Evolutionary conservation across 2,113 vertebrate genomes (phyloP).

Genomic region (Pseudois nayaur): DNA sequence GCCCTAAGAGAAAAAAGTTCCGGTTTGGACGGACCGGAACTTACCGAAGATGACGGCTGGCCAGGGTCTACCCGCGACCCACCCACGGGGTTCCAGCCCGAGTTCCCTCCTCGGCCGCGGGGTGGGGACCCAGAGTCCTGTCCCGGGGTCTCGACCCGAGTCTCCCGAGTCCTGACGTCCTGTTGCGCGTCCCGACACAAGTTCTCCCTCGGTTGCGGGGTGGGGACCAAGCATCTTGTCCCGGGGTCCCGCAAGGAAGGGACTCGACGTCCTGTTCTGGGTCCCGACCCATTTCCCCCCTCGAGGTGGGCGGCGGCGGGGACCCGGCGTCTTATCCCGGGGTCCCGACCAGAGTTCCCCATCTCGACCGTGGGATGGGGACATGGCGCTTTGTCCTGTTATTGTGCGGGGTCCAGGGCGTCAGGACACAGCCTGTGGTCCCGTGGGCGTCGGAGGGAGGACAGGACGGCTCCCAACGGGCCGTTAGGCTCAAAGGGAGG

Average conservation of each 20-base stretch:
- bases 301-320: background rate
- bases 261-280: background rate
- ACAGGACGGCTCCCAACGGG: background rate
- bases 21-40: background rate
- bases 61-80: background rate
- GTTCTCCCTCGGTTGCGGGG: background rate
- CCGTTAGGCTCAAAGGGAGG: background rate
- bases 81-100: background rate
- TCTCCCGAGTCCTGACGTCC: background rate
- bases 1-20: background rate
- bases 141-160: background rate
- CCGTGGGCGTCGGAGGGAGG: background rate
- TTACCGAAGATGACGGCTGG: background rate
- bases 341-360: background rate
- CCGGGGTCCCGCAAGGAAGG: background rate
- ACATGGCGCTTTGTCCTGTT: background rate
- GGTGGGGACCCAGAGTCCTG: background rate
- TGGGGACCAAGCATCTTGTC: background rate
- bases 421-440: background rate
- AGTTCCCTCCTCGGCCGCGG: background rate
- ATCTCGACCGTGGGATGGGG: background rate
- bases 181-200: background rate
- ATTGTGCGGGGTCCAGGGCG: background rate
- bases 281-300: background rate
- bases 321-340: background rate